Evolutionary conservation across 2,113 vertebrate genomes (phyloP), one percentile per base, ranked within the genome.

Genomic region (Montifringilla adamsi): DNA sequence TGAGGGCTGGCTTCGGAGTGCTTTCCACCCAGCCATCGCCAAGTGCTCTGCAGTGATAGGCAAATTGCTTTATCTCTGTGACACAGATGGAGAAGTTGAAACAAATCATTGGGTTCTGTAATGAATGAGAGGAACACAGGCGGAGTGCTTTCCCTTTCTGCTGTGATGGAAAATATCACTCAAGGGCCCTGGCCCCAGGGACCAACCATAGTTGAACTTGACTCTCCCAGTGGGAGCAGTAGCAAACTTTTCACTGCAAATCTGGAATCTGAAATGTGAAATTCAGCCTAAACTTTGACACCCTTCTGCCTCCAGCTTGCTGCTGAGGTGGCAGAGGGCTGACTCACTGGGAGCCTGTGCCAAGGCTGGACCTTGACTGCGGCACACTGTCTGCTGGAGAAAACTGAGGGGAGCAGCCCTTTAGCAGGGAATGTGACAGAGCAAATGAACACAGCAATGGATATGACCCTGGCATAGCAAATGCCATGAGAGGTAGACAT

Each of bases 41-140:
- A 88, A 94, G 68, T 84, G 90, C 68, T 94, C 83, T 68, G 70
- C 73, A 75, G 90, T 4, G 84, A 94, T 94, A 91, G 90, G 90
- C 75, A 95, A 92, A 96, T 92, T 53, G 1, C 90, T 95, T 96
- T 96, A 96, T 96, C 96, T 94, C 92, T 86, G 53, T 78, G 79
- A 68, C 92, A 92, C 93, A 96, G 90, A 90, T n/a, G 52, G 85
- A 74, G 73, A 93, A 88, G 68, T 72, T 94, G 95, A 94, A 95
- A 93, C 88, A 93, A 92, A 93, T 89, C 90, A 75, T 63, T 78
- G 27, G 59, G 39, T 58, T 76, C 88, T 77, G 56, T 64, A 79
- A 79, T 30, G 77, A 93, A 63, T 2, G 31, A 91, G 73, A 84
- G 49, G 46, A 58, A 84, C 50, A 76, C 43, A 62, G 63, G 74